Percentiles rank a stretch among this genome's conserved stretches.
Evolutionary conservation across 2,888 invertebrate genomes (phyloP).

Genomic region (Chydorus sphaericus): DNA sequence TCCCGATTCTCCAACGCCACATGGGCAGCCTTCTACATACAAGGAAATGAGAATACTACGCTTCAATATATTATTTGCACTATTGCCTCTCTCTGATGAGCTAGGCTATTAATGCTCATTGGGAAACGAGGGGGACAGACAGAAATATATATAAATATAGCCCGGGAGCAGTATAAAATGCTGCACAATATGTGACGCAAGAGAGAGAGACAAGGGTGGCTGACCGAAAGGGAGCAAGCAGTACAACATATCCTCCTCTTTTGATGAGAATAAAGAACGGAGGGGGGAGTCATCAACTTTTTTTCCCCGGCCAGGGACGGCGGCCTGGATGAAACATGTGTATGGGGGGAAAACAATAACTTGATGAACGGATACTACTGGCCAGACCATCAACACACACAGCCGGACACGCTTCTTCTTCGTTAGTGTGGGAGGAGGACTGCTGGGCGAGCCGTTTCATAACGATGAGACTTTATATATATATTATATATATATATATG

Average conservation of each 20-base stretch:
- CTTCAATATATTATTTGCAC: too few species aligned
- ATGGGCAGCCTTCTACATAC: too few species aligned
- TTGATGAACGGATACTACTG: constrained; percentile 7
- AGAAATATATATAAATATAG: neutral
- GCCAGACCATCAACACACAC: too few species aligned
- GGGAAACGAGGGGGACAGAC: neutral
- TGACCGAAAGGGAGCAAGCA: neutral
- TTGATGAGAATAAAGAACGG: neutral
- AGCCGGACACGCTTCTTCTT: constrained; percentile 4
- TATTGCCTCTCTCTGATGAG: too few species aligned
- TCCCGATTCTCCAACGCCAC: too few species aligned
- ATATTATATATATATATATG: too few species aligned
- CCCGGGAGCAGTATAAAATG: neutral
- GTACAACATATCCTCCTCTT: neutral
- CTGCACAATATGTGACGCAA: neutral
- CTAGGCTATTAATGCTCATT: neutral
- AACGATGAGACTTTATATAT: neutral
- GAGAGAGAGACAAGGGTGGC: neutral
- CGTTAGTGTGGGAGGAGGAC: neutral
- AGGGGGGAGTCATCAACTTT: neutral
- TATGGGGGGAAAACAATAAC: neutral
- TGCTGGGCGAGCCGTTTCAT: neutral
- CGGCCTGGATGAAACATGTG: neutral
- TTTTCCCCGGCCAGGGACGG: neutral
- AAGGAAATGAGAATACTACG: too few species aligned